phyloP scores from a whole-genome alignment of 2,113 vertebrate species.

The Cyanistes caeruleus region DNA sequence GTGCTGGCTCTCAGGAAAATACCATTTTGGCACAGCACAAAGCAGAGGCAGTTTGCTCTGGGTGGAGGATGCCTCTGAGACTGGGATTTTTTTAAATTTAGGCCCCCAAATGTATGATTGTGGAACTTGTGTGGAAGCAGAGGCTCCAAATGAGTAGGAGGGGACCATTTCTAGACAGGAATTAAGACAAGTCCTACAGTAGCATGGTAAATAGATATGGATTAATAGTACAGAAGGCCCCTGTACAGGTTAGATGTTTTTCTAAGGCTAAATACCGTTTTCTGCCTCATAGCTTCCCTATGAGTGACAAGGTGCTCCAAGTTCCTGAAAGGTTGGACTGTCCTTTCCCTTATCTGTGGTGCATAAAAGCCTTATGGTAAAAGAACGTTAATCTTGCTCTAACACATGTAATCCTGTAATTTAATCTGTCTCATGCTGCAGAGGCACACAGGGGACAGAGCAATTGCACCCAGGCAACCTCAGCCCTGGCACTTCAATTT shows the following conservation, averaged over 20 bases:
- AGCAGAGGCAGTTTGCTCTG: neutral
- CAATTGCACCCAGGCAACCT: neutral
- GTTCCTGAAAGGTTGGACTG: neutral
- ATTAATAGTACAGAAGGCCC: neutral
- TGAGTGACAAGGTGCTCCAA: neutral
- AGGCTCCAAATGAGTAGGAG: slow-evolving; percentile 19
- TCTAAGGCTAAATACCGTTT: neutral
- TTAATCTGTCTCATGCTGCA: neutral
- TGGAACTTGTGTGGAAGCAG: slow-evolving; percentile 29
- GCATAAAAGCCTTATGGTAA: neutral
- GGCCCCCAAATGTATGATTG: slow-evolving; percentile 24
- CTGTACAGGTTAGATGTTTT: neutral
- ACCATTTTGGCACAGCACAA: neutral
- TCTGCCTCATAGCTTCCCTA: neutral
- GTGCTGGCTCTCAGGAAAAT: neutral
- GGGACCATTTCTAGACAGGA: slow-evolving; percentile 17
- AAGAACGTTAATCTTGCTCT: neutral
- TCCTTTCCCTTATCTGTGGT: neutral
- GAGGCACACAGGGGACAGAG: neutral
- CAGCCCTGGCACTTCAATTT: neutral
- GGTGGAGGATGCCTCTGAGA: neutral
- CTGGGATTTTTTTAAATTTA: neutral
- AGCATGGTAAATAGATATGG: neutral
- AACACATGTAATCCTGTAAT: neutral
- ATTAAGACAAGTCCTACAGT: slow-evolving; percentile 31